phyloP scores from a whole-genome alignment of 2,888 invertebrate species.

The Hypsopygia costalis region DNA sequence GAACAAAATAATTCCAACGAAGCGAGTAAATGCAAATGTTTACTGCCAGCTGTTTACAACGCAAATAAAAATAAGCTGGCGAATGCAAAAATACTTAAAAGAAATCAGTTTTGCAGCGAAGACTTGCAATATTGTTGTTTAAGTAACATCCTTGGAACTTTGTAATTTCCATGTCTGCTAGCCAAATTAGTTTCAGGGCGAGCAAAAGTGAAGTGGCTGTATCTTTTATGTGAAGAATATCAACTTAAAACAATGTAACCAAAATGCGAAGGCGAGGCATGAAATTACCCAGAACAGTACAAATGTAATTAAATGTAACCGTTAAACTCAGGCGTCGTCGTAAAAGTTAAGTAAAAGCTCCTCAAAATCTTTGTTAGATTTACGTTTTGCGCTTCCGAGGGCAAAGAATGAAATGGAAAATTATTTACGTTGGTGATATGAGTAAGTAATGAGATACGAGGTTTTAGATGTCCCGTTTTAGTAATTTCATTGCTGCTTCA shows the following conservation, averaged over 20 bases:
- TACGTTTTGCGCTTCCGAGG: slow-evolving; percentile 38
- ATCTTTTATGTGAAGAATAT: slow-evolving; percentile 60
- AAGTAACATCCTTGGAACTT: slow-evolving; percentile 32
- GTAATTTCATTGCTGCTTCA: slow-evolving; percentile 6
- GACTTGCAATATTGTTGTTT: slow-evolving; percentile 25
- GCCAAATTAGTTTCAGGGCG: slow-evolving; percentile 48
- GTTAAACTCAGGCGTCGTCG: slow-evolving; percentile 59
- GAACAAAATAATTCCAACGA: background rate
- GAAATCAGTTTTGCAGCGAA: background rate
- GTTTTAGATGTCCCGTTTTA: slow-evolving; percentile 14
- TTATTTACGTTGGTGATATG: slow-evolving; percentile 33
- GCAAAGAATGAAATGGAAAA: slow-evolving; percentile 39
- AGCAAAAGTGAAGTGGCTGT: slow-evolving; percentile 44
- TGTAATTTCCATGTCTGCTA: slow-evolving; percentile 46
- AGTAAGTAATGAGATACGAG: slow-evolving; percentile 35
- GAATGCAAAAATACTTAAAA: background rate
- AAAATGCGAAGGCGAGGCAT: slow-evolving; percentile 52
- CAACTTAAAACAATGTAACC: slow-evolving; percentile 67
- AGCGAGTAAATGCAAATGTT: background rate
- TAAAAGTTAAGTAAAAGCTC: slow-evolving; percentile 59
- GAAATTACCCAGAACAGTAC: slow-evolving; percentile 57
- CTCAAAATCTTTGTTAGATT: slow-evolving; percentile 57
- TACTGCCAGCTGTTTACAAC: background rate
- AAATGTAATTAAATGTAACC: slow-evolving; percentile 59
- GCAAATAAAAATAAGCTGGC: background rate